These are phyloP conservation scores for Brachionus manjavacas DNA, from an alignment of 1,140 invertebrate species.

Conservation along the genomic window DNA sequence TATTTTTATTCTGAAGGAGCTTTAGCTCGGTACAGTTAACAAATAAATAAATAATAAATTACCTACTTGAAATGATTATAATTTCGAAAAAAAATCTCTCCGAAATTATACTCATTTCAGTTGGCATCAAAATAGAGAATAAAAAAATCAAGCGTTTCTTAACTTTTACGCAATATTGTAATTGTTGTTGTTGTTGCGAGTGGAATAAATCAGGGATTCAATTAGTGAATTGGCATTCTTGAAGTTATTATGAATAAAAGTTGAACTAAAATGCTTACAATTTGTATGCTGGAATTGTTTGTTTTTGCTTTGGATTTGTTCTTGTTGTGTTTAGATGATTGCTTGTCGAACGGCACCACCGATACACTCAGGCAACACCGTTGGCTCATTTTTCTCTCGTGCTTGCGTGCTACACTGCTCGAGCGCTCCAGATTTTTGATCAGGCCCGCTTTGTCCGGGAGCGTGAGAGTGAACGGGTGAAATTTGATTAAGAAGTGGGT, in stretches of 20 bases:
- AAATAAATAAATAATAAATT: too few species aligned
- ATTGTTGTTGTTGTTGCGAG: too few species aligned
- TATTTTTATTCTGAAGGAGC: too few species aligned
- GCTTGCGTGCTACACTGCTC: neutral
- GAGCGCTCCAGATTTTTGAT: neutral
- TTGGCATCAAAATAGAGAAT: too few species aligned
- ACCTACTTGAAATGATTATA: too few species aligned
- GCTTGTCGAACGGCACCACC: conserved; percentile 29
- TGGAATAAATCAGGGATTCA: too few species aligned
- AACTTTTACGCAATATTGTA: too few species aligned
- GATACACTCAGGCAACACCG: conserved; percentile 42
- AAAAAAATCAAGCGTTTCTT: too few species aligned
- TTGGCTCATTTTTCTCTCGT: conserved; percentile 27
- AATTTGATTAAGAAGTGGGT: conserved; percentile 31
- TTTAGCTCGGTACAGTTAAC: too few species aligned
- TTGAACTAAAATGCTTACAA: neutral
- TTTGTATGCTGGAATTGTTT: neutral
- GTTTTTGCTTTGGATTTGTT: neutral
- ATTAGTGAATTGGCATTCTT: too few species aligned
- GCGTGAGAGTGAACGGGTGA: conserved; percentile 27
- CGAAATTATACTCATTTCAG: too few species aligned
- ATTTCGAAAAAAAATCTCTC: too few species aligned
- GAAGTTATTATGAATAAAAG: neutral
- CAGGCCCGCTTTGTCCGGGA: neutral
- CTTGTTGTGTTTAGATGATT: neutral